Base-by-base conservation (phyloP, 2,888 invertebrate genomes). In the Pasiphila rectangulata region DNA sequence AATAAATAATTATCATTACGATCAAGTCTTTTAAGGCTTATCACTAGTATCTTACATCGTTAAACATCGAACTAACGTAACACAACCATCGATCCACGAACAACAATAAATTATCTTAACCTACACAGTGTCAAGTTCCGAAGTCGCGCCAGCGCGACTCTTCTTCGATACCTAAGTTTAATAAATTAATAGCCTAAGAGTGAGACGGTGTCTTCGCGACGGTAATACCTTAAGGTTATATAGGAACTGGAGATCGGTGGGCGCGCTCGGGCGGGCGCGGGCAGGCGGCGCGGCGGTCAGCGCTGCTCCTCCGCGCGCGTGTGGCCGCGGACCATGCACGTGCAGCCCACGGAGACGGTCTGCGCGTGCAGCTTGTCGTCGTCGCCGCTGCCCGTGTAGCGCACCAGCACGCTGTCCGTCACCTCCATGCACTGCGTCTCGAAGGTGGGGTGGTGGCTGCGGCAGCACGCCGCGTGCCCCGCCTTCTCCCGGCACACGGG, bases 271-370 rank as follows among this genome's bases (percentile, higher is more conserved):
- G 47, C 21, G 44, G 69, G 45, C 13, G 16, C 12, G 27, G 20
- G 21, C 17, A 20, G 24, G 62, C 51, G 58, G 15, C 46, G 20
- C 6, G 21, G 24, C 24, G 59, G 78, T 72, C 64, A 81, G 30
- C 45, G 34, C 54, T 47, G 54, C 46, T 57, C 62, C 58, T 29
- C 40, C 53, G 72, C 72, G 27, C 10, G 16, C 37, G 67, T 56
- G 46, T 59, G 58, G 58, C 69, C 61, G 54, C 67, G 64, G 57
- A 84, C 72, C 67, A 84, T 72, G 75, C 87, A 87, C 25, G 77
- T 63, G 80, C 87, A 87, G 64, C 87, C 87, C 49, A 87, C 84
- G 6, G 77, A 62, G 64, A 86, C 85, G 50, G 67, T 65, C 53
- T 67, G 49, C 40, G 61, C 47, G n/a, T 34, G 20, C 32, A 47